Percentiles rank a stretch among this genome's conserved stretches.
phyloP scores from a whole-genome alignment of 2,888 invertebrate genomes.

The Parnassius glacialis region DNA sequence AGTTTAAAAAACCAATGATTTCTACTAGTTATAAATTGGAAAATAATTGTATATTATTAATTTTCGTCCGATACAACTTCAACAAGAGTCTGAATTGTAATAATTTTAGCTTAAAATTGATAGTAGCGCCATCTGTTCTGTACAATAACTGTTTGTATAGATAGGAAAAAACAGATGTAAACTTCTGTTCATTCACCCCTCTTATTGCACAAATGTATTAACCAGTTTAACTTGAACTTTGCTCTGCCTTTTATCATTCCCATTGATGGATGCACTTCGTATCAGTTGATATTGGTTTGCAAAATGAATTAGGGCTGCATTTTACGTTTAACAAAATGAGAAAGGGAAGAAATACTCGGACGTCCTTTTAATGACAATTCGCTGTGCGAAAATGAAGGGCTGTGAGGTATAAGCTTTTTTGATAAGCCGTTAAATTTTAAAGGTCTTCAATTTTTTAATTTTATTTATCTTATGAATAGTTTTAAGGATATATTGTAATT shows the following conservation, averaged over 20 bases:
- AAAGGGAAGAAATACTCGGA: slow-evolving; percentile 68
- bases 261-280: slow-evolving; percentile 27
- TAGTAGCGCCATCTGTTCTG: slow-evolving; percentile 21
- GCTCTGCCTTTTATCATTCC: slow-evolving; percentile 29
- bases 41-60: too few relatives aligned
- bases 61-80: too few relatives aligned
- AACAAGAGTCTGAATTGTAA: background rate
- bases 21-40: too few relatives aligned
- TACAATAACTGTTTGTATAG: slow-evolving; percentile 17
- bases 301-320: slow-evolving; percentile 54
- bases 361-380: slow-evolving; percentile 77
- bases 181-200: slow-evolving; percentile 58
- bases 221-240: slow-evolving; percentile 48
- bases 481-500: too few relatives aligned
- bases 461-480: too few relatives aligned
- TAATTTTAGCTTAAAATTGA: background rate
- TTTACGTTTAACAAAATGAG: slow-evolving; percentile 74
- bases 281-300: slow-evolving; percentile 40
- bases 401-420: slow-evolving; percentile 61
- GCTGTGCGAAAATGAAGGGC: slow-evolving; percentile 74
- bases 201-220: slow-evolving; percentile 55
- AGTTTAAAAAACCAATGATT: too few relatives aligned
- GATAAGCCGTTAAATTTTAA: slow-evolving; percentile 66
- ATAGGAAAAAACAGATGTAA: slow-evolving; percentile 51
- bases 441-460: slow-evolving; percentile 49